phyloP scores from a whole-genome alignment of 2,797 vertebrate genomes.

The Sparus aurata region DNA sequence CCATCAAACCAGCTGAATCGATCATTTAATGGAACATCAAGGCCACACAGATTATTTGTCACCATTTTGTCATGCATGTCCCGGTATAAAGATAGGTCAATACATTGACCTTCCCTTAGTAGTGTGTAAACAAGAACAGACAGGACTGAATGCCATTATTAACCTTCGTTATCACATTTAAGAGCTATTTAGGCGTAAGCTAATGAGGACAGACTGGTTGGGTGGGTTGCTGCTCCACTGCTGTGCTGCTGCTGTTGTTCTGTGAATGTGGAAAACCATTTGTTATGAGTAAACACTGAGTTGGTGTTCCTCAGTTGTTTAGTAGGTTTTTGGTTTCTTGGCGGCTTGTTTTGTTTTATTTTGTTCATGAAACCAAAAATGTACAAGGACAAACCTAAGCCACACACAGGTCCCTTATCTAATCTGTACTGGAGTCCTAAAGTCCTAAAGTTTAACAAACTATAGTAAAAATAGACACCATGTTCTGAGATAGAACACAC shows the following conservation, averaged over 20 bases:
- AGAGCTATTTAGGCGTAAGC: slow-evolving; percentile 57
- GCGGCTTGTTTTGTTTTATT: no score
- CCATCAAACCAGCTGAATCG: slow-evolving; percentile 84
- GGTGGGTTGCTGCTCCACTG: slow-evolving; percentile 12
- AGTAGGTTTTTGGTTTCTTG: no score
- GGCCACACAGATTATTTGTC: slow-evolving; percentile 92
- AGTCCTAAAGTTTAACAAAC: no score
- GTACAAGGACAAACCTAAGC: not conserved
- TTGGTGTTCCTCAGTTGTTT: not conserved
- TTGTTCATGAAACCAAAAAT: not conserved
- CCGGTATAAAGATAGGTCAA: slow-evolving; percentile 87
- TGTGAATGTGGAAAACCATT: not conserved
- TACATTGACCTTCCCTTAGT: slow-evolving; percentile 90
- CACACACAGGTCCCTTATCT: not conserved
- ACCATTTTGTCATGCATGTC: slow-evolving; percentile 76
- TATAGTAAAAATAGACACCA: not conserved
- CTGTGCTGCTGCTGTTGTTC: not conserved
- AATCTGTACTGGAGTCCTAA: no score
- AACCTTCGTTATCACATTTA: slow-evolving; percentile 63
- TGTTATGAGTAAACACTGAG: not conserved
- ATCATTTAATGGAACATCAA: slow-evolving; percentile 99
- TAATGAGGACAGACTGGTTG: slow-evolving; percentile 40
- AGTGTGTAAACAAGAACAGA: slow-evolving; percentile 86
- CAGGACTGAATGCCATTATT: slow-evolving; percentile 58
- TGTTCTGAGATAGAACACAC: not conserved